Conservation (phyloP, 2,797 vertebrate genomes). For the Macroramphosus scolopax region DNA sequence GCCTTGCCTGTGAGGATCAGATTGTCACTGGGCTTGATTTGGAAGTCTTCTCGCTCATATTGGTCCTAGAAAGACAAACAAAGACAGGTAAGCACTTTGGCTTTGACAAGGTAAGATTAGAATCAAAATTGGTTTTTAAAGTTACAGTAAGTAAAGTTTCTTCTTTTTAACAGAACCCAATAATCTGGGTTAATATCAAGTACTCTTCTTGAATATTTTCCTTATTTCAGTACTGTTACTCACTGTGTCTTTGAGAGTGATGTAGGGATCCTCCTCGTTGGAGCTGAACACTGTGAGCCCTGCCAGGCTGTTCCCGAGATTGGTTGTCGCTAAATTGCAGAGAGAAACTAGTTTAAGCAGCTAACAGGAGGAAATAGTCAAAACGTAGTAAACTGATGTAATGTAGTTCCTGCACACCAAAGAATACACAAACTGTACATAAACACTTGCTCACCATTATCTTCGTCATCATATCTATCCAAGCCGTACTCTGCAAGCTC, state of each 20-base stretch:
- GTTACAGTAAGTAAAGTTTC: no score
- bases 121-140: no score
- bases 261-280: constrained; percentile 92
- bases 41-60: constrained; percentile 93
- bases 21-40: constrained; percentile 91
- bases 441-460: constrained; percentile 67
- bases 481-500: constrained; percentile 90
- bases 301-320: constrained; percentile 89
- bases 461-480: constrained; percentile 89
- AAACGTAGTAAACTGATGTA: no score
- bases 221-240: constrained; percentile 43
- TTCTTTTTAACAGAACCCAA: no score
- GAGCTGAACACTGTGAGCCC: constrained; percentile 88
- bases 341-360: no score
- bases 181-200: no score
- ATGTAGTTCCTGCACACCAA: not conserved
- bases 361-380: no score
- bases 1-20: constrained; percentile 88
- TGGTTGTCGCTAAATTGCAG: constrained; percentile 72
- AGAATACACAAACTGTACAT: not conserved
- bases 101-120: not conserved
- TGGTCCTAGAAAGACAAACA: constrained; percentile 80
- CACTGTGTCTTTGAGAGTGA: constrained; percentile 95
- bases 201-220: no score
- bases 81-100: not conserved